These are phyloP conservation scores for Aporrectodea caliginosa DNA, from an alignment of 1,140 invertebrate species.

Conservation along the genomic window DNA sequence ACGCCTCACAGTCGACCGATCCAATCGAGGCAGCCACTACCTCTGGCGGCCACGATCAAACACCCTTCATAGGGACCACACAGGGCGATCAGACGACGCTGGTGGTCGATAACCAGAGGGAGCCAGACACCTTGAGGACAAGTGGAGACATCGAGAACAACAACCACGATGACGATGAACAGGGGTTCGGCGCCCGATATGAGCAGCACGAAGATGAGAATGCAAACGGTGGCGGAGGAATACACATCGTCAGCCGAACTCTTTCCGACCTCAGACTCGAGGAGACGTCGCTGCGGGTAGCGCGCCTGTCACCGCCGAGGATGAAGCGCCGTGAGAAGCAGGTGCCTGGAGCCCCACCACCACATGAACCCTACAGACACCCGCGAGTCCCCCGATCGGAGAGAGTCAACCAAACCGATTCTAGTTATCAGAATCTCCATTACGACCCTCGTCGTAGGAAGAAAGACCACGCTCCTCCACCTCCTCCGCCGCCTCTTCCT, in stretches of 20 bases:
- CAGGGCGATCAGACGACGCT: no score
- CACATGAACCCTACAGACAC: neutral
- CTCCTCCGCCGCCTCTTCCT: neutral
- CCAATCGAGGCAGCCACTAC: neutral
- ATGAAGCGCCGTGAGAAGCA: constrained; percentile 8
- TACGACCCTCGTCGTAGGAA: neutral
- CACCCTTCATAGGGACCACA: neutral
- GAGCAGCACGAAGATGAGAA: neutral
- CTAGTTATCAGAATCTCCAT: neutral
- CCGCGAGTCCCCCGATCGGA: no score
- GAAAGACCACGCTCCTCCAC: neutral
- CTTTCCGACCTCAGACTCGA: neutral
- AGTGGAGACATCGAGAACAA: neutral
- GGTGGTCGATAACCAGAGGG: no score
- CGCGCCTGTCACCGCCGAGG: neutral
- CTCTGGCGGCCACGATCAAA: neutral
- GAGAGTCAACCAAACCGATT: neutral
- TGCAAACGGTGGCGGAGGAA: neutral
- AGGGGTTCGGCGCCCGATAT: neutral
- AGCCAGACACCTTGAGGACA: no score
- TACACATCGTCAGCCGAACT: neutral
- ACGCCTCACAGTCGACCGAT: neutral
- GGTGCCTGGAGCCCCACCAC: no score
- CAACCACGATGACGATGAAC: neutral
- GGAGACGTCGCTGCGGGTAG: no score